Evolutionary conservation across 2,113 vertebrate genomes (phyloP), one percentile per base, ranked within the genome.

Genomic region (Mirza zaza): DNA sequence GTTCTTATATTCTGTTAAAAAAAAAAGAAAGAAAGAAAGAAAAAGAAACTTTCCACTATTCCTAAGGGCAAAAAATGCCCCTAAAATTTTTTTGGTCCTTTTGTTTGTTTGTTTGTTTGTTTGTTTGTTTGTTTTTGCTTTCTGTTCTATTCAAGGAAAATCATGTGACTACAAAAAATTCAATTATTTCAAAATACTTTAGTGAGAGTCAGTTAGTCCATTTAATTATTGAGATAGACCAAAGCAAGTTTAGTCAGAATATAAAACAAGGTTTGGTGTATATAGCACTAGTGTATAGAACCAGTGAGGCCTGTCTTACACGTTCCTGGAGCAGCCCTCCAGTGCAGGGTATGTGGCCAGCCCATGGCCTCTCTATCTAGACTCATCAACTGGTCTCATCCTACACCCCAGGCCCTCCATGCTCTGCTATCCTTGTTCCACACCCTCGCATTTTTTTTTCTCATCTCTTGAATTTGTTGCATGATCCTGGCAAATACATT

Each of bases 111-210:
- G n/a, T n/a, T n/a, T n/a, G n/a, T n/a, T n/a, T n/a, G n/a, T n/a
- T n/a, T n/a, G n/a, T n/a, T n/a, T 77, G 14, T 61, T 59, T 29
- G 21, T 71, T 59, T 13, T 67, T 70, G 0, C 81, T 77, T 85
- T 73, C 34, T 80, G 42, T 84, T 96, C 84, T 14, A 95, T 39
- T 91, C 10, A 85, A 77, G 42, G 32, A 91, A 94, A 93, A 91
- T 82, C 79, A 63, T 11, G 15, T 91, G 25, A 55, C 32, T 63
- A 57, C 9, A 81, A 59, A 71, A 7, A 93, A 75, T 32, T 61
- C 73, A 77, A 23, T 25, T 73, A 75, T 88, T 92, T 92, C 50
- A 55, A 88, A 77, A 45, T 61, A 77, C 17, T 45, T 90, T 34
- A 55, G 55, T 25, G 42, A 14, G n/a, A 23, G 10, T 29, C 57